phyloP scores from a whole-genome alignment of 2,888 invertebrate species.

The Hydropsyche betteni region DNA sequence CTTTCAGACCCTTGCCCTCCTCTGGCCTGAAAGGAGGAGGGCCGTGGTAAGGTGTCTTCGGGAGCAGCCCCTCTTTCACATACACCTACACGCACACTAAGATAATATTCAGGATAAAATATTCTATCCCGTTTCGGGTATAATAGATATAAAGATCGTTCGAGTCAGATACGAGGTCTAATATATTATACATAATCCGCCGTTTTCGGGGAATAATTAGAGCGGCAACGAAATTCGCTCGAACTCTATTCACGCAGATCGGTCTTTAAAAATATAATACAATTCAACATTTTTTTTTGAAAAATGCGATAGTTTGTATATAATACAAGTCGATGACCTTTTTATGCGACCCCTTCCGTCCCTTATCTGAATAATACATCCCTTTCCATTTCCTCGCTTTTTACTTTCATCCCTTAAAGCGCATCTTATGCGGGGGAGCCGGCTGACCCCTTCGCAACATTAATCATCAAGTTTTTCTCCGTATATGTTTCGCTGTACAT shows the following conservation, averaged over 20 bases:
- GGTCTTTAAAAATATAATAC: too few relatives aligned
- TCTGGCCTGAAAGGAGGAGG: conserved; percentile 24
- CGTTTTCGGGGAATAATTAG: conserved; percentile 30
- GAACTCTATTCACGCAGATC: neutral
- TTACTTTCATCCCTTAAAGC: conserved; percentile 30
- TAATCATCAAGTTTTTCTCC: conserved; percentile 51
- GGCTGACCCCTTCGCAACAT: conserved; percentile 41
- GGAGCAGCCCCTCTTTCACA: conserved; percentile 24
- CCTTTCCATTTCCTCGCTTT: conserved; percentile 33
- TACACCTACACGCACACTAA: conserved; percentile 41
- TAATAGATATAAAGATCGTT: conserved; percentile 52
- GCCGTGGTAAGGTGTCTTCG: conserved; percentile 33
- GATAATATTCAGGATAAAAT: conserved; percentile 51
- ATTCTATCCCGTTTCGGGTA: conserved; percentile 48
- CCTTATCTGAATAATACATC: conserved; percentile 35
- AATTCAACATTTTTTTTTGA: too few relatives aligned
- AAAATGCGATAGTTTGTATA: too few relatives aligned
- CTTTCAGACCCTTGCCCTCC: conserved; percentile 36
- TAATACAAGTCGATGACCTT: conserved; percentile 7
- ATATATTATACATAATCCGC: conserved; percentile 44
- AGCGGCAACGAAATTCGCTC: neutral
- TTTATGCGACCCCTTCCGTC: neutral
- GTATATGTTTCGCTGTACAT: conserved; percentile 23
- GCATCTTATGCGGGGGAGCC: conserved; percentile 43
- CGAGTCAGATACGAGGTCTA: conserved; percentile 47